phyloP scores from a whole-genome alignment of 1,140 invertebrate genomes.

The Tribolium castaneum region DNA sequence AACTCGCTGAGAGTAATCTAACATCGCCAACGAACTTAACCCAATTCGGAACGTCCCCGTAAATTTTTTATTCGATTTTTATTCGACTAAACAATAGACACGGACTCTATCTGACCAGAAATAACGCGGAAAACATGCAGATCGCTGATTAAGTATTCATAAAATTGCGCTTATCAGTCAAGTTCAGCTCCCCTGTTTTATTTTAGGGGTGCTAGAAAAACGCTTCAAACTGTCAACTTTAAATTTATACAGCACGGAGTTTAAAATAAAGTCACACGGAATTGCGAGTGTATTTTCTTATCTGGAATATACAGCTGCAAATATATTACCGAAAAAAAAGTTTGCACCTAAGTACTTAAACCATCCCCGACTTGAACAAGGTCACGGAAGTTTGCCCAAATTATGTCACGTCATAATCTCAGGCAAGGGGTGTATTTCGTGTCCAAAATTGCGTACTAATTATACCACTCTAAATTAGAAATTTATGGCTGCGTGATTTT shows the following conservation, averaged over 20 bases:
- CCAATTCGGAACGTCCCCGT: slow-evolving; percentile 10
- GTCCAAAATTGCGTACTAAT: slow-evolving; percentile 8
- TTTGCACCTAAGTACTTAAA: background rate
- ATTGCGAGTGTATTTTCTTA: slow-evolving; percentile 9
- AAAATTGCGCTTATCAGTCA: slow-evolving; percentile 22
- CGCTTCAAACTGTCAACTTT: slow-evolving; percentile 12
- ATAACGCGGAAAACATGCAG: too few relatives aligned
- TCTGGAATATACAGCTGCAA: background rate
- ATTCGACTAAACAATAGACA: slow-evolving; percentile 5
- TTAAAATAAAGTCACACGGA: background rate
- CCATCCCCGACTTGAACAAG: background rate
- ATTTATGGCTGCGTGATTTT: slow-evolving; percentile 24
- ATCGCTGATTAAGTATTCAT: slow-evolving; percentile 6
- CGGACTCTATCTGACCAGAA: background rate
- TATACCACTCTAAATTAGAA: slow-evolving; percentile 2
- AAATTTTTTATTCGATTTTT: slow-evolving; percentile 32
- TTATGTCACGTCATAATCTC: slow-evolving; percentile 9
- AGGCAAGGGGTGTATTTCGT: background rate
- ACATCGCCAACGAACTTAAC: slow-evolving; percentile 26
- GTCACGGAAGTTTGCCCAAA: background rate
- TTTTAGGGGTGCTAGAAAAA: background rate
- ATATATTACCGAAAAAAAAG: background rate
- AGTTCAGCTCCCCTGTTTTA: slow-evolving; percentile 17
- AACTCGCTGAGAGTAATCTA: slow-evolving; percentile 33
- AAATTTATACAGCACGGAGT: slow-evolving; percentile 8